Evolutionary conservation across 2,797 vertebrate genomes (phyloP).

Genomic region (Pseudomugil tenellus): DNA sequence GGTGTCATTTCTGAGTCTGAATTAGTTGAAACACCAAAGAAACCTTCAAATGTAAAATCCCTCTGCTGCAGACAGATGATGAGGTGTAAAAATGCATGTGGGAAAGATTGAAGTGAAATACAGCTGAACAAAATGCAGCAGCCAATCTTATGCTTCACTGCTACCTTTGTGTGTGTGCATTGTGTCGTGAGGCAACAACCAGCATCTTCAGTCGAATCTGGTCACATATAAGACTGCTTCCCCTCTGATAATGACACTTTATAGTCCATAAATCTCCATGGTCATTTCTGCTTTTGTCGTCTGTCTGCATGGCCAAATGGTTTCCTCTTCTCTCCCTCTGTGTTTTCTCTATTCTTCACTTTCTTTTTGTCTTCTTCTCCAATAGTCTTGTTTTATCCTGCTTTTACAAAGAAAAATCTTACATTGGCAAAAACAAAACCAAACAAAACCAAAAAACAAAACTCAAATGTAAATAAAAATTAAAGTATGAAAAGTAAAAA

Average conservation of each 20-base stretch:
- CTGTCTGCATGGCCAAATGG: background rate
- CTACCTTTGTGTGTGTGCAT: background rate
- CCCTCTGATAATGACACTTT: conserved; percentile 11
- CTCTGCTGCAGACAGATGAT: conserved; percentile 13
- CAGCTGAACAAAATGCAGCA: no score
- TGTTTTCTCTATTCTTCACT: background rate
- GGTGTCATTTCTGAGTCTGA: conserved; percentile 14
- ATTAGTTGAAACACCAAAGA: conserved; percentile 11
- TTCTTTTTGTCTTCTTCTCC: background rate
- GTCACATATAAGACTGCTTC: no score
- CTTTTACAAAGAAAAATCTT: background rate
- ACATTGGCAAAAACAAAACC: background rate
- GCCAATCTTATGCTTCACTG: conserved; percentile 60
- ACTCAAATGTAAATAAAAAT: no score
- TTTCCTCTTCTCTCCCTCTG: background rate
- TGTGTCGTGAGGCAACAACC: no score
- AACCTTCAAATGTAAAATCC: conserved; percentile 41
- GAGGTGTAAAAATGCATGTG: no score
- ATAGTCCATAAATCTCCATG: conserved; percentile 3
- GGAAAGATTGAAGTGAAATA: no score
- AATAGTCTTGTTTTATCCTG: no score
- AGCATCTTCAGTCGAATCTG: no score
- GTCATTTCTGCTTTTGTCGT: conserved; percentile 3
- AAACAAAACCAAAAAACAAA: no score
- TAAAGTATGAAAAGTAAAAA: no score